Evolutionary conservation across 2,888 invertebrate genomes (phyloP).

Genomic region (Macropis europaea): DNA sequence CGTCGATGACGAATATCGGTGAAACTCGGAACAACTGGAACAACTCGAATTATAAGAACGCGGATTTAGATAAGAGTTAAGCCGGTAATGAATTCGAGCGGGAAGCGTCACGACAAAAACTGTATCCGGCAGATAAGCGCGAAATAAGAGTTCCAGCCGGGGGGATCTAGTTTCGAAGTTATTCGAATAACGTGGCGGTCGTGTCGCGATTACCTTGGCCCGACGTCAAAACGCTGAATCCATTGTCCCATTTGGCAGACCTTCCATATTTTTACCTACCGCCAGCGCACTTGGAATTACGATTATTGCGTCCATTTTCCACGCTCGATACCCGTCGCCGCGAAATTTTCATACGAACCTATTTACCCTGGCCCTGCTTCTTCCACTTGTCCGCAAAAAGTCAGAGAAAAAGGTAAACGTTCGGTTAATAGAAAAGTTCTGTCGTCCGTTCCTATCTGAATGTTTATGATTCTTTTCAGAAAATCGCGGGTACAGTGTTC

Average conservation of each 20-base stretch:
- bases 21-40: not conserved
- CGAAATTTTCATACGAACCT: too few relatives aligned
- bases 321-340: not conserved
- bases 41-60: not conserved
- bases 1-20: not conserved
- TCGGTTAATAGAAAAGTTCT: too few relatives aligned
- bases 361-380: too few relatives aligned
- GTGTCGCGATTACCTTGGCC: slow-evolving; percentile 25
- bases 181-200: not conserved
- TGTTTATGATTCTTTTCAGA: too few relatives aligned
- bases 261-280: not conserved
- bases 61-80: not conserved
- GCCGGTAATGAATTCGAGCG: slow-evolving; percentile 1
- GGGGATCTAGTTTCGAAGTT: slow-evolving; percentile 4
- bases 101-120: not conserved
- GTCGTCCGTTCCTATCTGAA: too few relatives aligned
- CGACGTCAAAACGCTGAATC: slow-evolving; percentile 8
- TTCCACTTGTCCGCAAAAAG: too few relatives aligned
- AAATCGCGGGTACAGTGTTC: too few relatives aligned
- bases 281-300: not conserved
- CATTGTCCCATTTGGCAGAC: slow-evolving; percentile 8
- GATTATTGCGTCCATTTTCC: not conserved
- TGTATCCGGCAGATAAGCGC: slow-evolving; percentile 14
- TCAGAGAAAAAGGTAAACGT: too few relatives aligned
- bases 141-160: slow-evolving; percentile 9